Percentiles rank a stretch among this genome's conserved stretches.
phyloP scores from a whole-genome alignment of 2,113 vertebrate genomes.

The Natator depressus region DNA sequence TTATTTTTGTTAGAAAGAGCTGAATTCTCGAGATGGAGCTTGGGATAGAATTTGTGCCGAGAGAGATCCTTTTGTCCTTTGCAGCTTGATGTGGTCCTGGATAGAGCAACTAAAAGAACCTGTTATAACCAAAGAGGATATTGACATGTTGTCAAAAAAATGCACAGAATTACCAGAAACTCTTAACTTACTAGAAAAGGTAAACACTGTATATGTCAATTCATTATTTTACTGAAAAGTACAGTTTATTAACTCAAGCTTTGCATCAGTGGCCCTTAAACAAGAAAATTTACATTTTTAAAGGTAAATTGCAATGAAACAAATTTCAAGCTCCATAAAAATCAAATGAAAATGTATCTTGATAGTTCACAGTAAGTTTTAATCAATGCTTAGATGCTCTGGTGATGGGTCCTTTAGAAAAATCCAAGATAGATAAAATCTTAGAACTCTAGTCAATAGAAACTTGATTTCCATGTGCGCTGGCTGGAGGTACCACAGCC shows the following conservation, averaged over 20 bases:
- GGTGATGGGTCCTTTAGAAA: neutral
- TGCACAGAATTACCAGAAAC: constrained; percentile 77
- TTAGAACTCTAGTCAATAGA: neutral
- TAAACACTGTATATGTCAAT: constrained; percentile 46
- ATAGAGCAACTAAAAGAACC: constrained; percentile 96
- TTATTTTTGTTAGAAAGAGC: constrained; percentile 84
- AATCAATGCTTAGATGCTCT: neutral
- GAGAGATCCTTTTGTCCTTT: constrained; percentile 90
- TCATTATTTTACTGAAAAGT: neutral
- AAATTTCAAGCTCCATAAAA: neutral
- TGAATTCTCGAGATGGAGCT: constrained; percentile 92
- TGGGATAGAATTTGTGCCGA: constrained; percentile 93
- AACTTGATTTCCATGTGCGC: neutral
- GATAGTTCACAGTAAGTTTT: neutral
- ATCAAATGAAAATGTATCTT: neutral
- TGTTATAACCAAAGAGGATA: constrained; percentile 84
- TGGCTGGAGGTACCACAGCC: neutral
- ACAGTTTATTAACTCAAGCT: neutral
- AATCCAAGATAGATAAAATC: neutral
- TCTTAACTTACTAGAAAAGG: constrained; percentile 89
- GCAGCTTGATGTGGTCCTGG: constrained; percentile 97
- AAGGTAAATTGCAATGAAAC: neutral
- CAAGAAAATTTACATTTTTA: neutral
- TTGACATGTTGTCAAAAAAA: constrained; percentile 80
- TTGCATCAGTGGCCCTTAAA: neutral